A percentile compares a stretch with the other conserved stretches of the same genome.
phyloP scores from a whole-genome alignment of 1,140 invertebrate genomes.

The Sycophaga agraensis region DNA sequence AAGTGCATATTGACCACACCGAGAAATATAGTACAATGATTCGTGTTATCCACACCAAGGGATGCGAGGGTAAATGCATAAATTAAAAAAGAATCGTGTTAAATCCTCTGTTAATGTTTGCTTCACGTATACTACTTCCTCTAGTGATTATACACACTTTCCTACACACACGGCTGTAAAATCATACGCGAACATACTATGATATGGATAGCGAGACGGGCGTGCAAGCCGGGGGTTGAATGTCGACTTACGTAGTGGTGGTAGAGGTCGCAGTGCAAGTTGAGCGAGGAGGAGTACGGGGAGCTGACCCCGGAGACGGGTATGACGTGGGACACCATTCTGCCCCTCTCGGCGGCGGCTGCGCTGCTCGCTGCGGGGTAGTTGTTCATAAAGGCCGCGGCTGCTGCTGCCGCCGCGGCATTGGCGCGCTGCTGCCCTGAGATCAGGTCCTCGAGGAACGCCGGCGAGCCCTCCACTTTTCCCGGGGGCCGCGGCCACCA shows the following conservation, averaged over 20 bases:
- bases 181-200: too few relatives aligned
- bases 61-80: too few relatives aligned
- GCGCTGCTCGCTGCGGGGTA: constrained; percentile 18
- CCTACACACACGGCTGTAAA: too few relatives aligned
- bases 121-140: too few relatives aligned
- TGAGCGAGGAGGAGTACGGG: constrained; percentile 15
- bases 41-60: too few relatives aligned
- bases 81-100: too few relatives aligned
- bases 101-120: too few relatives aligned
- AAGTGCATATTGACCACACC: too few relatives aligned
- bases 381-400: constrained; percentile 46
- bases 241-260: constrained; percentile 26
- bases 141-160: too few relatives aligned
- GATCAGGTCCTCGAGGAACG: constrained; percentile 38
- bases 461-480: constrained; percentile 40
- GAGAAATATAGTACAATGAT: too few relatives aligned
- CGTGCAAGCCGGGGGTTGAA: too few relatives aligned
- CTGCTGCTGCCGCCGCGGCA: constrained; percentile 40
- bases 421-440: constrained; percentile 34
- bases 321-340: constrained; percentile 48
- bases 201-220: too few relatives aligned
- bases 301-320: constrained; percentile 44
- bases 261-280: constrained; percentile 23
- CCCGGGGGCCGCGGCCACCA: background rate
- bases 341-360: constrained; percentile 33